These are phyloP conservation scores for Clarias pachynema DNA, from an alignment of 2,797 vertebrate species.

Conservation along the genomic window DNA sequence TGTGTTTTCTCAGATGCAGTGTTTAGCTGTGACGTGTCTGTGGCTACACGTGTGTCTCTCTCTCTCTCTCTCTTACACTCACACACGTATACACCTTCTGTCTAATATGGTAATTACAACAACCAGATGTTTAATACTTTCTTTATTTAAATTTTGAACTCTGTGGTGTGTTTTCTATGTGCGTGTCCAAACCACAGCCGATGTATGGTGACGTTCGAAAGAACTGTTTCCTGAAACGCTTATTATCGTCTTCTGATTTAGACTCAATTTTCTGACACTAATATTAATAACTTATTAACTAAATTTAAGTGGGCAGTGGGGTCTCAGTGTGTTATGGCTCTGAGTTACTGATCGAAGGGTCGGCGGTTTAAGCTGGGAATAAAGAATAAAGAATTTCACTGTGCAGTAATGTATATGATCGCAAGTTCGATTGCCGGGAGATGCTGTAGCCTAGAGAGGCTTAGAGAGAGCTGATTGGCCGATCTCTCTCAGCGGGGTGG, in stretches of 20 bases:
- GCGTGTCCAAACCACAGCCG: neutral
- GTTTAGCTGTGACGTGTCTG: neutral
- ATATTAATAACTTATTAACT: neutral
- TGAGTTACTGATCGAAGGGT: too few species aligned
- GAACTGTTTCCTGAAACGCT: neutral
- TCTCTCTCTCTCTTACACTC: neutral
- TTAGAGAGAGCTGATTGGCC: too few species aligned
- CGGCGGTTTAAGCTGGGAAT: too few species aligned
- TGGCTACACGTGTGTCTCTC: neutral
- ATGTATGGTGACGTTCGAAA: neutral
- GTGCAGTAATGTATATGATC: too few species aligned
- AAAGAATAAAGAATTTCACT: too few species aligned
- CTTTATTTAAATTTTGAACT: neutral
- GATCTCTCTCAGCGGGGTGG: too few species aligned
- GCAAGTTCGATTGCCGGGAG: too few species aligned
- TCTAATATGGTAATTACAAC: conserved; percentile 7
- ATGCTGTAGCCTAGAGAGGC: too few species aligned
- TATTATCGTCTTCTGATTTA: neutral
- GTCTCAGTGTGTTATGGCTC: too few species aligned
- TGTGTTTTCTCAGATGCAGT: conserved; percentile 17
- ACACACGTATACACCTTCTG: conserved; percentile 2
- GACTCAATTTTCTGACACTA: neutral
- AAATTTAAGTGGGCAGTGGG: too few species aligned
- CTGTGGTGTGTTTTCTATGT: neutral
- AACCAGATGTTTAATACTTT: neutral